These are phyloP conservation scores for Trogon surrucura DNA, from an alignment of 2,113 vertebrate species.

Conservation along the genomic window DNA sequence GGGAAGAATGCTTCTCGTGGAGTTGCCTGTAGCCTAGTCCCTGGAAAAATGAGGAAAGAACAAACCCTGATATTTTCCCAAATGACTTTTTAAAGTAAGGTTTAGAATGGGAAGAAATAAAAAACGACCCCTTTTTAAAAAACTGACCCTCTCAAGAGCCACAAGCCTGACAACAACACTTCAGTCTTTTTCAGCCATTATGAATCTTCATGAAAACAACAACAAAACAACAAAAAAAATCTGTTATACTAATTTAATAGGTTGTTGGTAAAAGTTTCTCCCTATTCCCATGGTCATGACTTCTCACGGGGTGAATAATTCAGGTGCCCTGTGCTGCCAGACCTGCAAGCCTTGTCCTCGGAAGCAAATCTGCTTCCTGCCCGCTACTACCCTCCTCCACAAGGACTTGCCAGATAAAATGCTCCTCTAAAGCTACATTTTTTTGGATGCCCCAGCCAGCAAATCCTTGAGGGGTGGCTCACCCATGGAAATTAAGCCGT, in stretches of 20 bases:
- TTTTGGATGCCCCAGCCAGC: rapidly evolving
- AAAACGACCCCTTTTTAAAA: not conserved
- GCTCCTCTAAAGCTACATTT: not conserved
- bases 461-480: not conserved
- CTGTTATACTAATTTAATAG: not conserved
- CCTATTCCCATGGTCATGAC: not conserved
- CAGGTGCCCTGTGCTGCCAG: not conserved
- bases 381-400: not conserved
- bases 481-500: not conserved
- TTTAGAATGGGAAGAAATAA: not conserved
- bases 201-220: not conserved
- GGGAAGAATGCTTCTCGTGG: not conserved
- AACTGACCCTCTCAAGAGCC: not conserved
- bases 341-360: not conserved
- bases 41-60: not conserved
- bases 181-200: not conserved
- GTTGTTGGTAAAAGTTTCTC: not conserved
- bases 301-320: not conserved
- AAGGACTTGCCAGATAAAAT: not conserved
- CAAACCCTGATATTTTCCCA: not conserved
- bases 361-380: not conserved
- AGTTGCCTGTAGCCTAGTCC: not conserved
- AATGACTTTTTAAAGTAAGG: not conserved
- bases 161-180: not conserved
- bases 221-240: not conserved